Percentiles rank a stretch among this genome's conserved stretches.
These are phyloP conservation scores for Tipula vernalis DNA, from an alignment of 2,888 invertebrate species.

Conservation along the genomic window DNA sequence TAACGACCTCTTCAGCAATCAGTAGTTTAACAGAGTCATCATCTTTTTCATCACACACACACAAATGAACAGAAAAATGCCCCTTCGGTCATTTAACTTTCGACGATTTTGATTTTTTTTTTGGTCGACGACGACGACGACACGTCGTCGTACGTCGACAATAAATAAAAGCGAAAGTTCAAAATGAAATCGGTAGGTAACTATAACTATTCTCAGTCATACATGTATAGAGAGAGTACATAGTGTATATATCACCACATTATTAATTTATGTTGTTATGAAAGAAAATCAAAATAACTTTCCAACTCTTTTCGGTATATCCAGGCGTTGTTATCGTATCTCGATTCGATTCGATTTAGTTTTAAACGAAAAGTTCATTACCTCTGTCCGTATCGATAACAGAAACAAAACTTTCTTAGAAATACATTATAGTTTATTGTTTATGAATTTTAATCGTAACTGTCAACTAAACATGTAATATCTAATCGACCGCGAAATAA, in stretches of 20 bases:
- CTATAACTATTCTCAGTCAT: background rate
- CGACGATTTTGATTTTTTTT: background rate
- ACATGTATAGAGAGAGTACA: background rate
- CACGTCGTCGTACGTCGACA: background rate
- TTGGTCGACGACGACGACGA: background rate
- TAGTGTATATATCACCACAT: background rate
- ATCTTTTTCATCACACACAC: background rate
- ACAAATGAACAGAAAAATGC: background rate
- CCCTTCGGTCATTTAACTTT: background rate
- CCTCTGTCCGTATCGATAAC: background rate
- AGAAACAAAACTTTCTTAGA: background rate
- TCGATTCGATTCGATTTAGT: background rate
- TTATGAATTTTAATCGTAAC: background rate
- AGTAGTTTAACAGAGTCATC: background rate
- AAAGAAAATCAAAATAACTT: background rate
- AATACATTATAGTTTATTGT: background rate
- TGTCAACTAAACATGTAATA: background rate
- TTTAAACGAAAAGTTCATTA: background rate
- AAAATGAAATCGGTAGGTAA: background rate
- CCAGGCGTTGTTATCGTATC: background rate
- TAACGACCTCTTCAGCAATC: background rate
- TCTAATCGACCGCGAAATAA: background rate
- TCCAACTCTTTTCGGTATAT: background rate
- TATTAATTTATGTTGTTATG: background rate
- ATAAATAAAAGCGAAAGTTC: slow-evolving; percentile 4